Conservation (phyloP, 1,140 invertebrate species). For the Zaprionus ghesquierei region DNA sequence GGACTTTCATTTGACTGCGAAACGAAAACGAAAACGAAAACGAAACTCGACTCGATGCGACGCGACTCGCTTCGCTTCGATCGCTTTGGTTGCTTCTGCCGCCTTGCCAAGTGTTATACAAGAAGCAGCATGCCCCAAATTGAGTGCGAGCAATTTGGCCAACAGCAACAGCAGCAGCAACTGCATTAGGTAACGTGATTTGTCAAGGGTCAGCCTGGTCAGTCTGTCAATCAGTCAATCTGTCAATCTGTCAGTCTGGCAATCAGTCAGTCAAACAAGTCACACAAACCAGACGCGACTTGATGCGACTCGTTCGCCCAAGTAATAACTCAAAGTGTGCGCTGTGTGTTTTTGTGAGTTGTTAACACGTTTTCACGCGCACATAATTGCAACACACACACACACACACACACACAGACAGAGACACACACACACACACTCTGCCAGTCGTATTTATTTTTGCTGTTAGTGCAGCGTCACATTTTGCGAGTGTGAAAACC, state of each 20-base stretch:
- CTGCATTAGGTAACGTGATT: constrained; percentile 33
- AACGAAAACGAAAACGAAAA: constrained; percentile 30
- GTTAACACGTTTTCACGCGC: constrained; percentile 49
- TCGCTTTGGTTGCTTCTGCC: background rate
- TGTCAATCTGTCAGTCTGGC: background rate
- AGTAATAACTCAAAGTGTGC: constrained; percentile 36
- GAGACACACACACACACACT: background rate
- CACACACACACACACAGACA: constrained; percentile 4
- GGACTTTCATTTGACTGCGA: constrained; percentile 41
- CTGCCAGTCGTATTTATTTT: constrained; percentile 18
- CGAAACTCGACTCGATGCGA: constrained; percentile 1
- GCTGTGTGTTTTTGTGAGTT: constrained; percentile 36
- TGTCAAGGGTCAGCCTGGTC: constrained; percentile 42
- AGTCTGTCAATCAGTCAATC: background rate
- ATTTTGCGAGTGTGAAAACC: constrained; percentile 44
- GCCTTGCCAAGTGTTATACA: constrained; percentile 28
- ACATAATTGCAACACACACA: constrained; percentile 43
- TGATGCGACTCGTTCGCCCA: background rate
- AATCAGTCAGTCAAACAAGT: constrained; percentile 1
- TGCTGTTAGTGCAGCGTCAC: constrained; percentile 32
- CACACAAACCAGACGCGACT: background rate
- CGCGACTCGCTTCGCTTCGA: background rate
- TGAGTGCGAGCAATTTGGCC: constrained; percentile 50
- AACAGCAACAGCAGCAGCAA: background rate
- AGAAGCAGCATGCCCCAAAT: constrained; percentile 50